phyloP scores from a whole-genome alignment of 2,888 invertebrate genomes.

The Spisula subtruncata region DNA sequence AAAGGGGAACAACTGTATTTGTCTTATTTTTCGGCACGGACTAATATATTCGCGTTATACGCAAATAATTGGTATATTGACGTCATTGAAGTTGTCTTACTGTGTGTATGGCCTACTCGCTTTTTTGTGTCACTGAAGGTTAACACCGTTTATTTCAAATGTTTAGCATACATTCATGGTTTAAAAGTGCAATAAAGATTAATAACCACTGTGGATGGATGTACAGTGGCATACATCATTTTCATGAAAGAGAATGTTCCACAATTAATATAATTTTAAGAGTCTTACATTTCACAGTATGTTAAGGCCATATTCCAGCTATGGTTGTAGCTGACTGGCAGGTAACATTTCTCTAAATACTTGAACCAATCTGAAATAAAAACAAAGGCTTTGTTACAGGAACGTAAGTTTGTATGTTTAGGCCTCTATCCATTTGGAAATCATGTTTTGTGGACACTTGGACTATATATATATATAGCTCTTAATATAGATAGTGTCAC shows the following conservation, averaged over 20 bases:
- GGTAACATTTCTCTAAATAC: slow-evolving; percentile 61
- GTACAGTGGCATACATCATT: background rate
- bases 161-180: no score
- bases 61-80: background rate
- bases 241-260: background rate
- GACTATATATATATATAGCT: no score
- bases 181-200: no score
- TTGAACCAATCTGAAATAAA: slow-evolving; percentile 61
- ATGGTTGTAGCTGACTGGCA: slow-evolving; percentile 51
- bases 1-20: background rate
- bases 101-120: no score
- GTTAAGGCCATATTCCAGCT: slow-evolving; percentile 53
- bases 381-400: background rate
- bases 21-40: background rate
- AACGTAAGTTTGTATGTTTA: background rate
- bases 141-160: no score
- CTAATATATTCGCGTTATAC: background rate
- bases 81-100: no score
- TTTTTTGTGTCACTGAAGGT: no score
- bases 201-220: no score
- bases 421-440: no score
- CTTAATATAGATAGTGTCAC: no score
- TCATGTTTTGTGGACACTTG: no score
- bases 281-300: slow-evolving; percentile 65
- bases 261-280: background rate